Base-by-base conservation (phyloP, 2,888 invertebrate species). In the Phasia obesa region DNA sequence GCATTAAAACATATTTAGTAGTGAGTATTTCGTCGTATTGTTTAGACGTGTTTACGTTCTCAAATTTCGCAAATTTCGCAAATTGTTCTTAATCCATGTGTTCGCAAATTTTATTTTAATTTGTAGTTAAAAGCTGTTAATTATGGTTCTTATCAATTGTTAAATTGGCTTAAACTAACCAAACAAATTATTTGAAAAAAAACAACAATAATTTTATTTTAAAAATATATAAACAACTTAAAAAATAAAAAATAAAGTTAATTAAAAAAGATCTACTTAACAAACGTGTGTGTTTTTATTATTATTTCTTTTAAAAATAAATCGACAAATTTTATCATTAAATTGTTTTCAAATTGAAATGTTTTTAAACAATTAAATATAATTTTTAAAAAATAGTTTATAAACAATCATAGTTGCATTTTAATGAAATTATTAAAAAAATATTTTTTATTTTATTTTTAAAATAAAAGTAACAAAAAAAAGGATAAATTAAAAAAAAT, bases 1-100 rank as follows among this genome's bases (percentile, higher is more conserved):
- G 53, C 78, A 75, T 67, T 78, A 67, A 74, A 78, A 81, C 84
- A 71, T n/a, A n/a, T 82, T 88, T 84, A 88, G 89, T 89, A 87
- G 87, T 87, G 88, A 89, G 87, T 87, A 88, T 87, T 88, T 86
- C 88, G 87, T 88, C 87, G 88, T 87, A 86, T 84, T 86, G 88
- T 86, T 86, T 86, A 87, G 88, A 89, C 89, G 88, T 84, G 80
- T 84, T 80, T 64, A 76, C 75, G 79, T 83, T 83, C 83, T 83
- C 55, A 27, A 71, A 71, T 76, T 83, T 71, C 55, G 67, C 55
- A 27, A 71, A 71, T 76, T 83, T 71, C 55, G 67, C 79, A 71
- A 79, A 70, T 44, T 5, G 70, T 81, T 81, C 64, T 81, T 25
- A 57, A 70, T 62, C 70, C 77, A 71, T 67, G 69, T 64, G 69